A percentile compares a stretch with the other conserved stretches of the same genome.
Conservation (phyloP, 2,113 vertebrate genomes). For the Turdus rufiventris region DNA sequence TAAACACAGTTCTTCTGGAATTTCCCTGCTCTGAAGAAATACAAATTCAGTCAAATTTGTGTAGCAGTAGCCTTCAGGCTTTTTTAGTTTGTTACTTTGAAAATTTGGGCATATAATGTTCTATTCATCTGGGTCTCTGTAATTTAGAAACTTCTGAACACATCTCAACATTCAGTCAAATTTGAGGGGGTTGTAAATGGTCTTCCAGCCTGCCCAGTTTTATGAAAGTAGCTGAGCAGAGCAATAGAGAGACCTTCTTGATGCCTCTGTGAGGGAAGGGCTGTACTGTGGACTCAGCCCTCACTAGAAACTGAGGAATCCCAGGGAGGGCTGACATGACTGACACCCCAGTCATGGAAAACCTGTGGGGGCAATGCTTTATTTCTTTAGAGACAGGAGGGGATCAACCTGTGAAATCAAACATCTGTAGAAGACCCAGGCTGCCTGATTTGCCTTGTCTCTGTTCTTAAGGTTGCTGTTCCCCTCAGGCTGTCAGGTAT, state of each 20-base stretch:
- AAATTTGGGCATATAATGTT: neutral
- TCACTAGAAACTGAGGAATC: neutral
- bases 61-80: neutral
- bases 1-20: neutral
- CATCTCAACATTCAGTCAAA: neutral
- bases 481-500: neutral
- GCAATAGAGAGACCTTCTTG: neutral
- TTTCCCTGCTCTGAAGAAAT: neutral
- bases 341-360: fast-evolving
- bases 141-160: neutral
- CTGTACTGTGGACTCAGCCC: neutral
- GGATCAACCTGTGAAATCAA: neutral
- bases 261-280: neutral
- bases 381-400: fast-evolving
- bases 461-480: neutral
- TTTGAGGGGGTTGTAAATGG: neutral
- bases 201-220: neutral
- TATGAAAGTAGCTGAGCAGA: neutral
- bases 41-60: neutral
- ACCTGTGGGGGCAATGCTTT: neutral
- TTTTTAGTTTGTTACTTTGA: neutral
- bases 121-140: neutral
- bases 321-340: neutral
- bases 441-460: neutral
- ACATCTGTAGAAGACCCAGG: neutral